Evolutionary conservation across 1,140 invertebrate species (phyloP).

Genomic region (Proales similis): DNA sequence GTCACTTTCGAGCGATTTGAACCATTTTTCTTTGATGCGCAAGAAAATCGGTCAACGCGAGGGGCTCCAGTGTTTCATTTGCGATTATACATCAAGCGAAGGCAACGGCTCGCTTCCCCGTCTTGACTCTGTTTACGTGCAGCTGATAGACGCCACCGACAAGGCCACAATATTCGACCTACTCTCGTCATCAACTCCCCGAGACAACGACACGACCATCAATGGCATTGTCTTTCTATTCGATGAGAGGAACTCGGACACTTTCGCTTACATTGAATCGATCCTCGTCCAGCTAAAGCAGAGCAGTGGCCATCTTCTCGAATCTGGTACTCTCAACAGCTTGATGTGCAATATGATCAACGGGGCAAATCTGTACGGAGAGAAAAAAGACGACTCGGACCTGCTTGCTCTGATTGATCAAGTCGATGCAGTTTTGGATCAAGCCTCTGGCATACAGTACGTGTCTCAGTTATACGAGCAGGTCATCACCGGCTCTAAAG

Average conservation of each 20-base stretch:
- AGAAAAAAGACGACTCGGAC: not conserved
- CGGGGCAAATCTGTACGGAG: conserved; percentile 1
- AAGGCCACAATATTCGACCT: not conserved
- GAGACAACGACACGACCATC: not conserved
- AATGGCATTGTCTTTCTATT: conserved; percentile 17
- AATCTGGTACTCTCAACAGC: conserved; percentile 6
- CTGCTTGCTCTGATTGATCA: conserved; percentile 3
- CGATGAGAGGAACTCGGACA: conserved; percentile 24
- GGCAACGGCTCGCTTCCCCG: not conserved
- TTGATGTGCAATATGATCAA: conserved; percentile 36
- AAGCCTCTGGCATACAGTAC: conserved; percentile 18
- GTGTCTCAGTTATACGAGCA: conserved; percentile 12
- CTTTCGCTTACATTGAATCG: conserved; percentile 31
- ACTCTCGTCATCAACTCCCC: not conserved
- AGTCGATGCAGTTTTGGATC: conserved; percentile 14
- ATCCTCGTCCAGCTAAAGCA: conserved; percentile 24
- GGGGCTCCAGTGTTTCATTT: conserved; percentile 22
- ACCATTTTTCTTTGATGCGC: conserved; percentile 33
- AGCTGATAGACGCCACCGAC: conserved; percentile 17
- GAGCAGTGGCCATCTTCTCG: conserved; percentile 6
- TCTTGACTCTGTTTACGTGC: conserved; percentile 18
- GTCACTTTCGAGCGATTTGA: conserved; percentile 17
- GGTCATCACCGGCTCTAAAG: not conserved
- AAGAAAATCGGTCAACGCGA: not conserved
- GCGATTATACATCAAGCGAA: no score